phyloP scores from a whole-genome alignment of 1,140 invertebrate species.

The Zaprionus tsacasi region DNA sequence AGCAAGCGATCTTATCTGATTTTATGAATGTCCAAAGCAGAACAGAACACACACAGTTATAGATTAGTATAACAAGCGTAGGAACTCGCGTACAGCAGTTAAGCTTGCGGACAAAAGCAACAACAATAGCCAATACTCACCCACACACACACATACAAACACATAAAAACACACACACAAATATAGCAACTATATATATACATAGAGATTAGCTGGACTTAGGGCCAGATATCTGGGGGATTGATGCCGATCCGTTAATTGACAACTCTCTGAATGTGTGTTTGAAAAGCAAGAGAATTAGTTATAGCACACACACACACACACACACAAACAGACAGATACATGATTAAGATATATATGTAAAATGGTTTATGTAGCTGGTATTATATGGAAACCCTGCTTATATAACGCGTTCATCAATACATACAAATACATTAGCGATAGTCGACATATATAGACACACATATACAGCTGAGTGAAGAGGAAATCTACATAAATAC shows the following conservation, averaged over 20 bases:
- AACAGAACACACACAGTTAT: background rate
- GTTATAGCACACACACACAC: conserved; percentile 12
- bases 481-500: conserved; percentile 15
- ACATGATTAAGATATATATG: conserved; percentile 13
- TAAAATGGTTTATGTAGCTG: conserved; percentile 36
- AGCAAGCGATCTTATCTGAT: conserved; percentile 4
- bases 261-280: conserved; percentile 5
- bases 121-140: conserved; percentile 2
- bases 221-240: conserved; percentile 1
- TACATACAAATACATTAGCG: conserved; percentile 6
- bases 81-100: background rate
- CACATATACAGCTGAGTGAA: background rate
- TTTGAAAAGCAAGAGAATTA: conserved; percentile 3
- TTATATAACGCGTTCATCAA: conserved; percentile 35
- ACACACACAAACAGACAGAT: conserved; percentile 16
- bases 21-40: background rate
- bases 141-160: background rate
- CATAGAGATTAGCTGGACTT: conserved; percentile 4
- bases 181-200: conserved; percentile 6
- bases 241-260: conserved; percentile 2
- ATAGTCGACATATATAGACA: background rate
- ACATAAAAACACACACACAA: background rate
- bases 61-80: background rate
- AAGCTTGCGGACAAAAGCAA: background rate
- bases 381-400: conserved; percentile 28